These are phyloP conservation scores for Sabatieria punctata DNA, from an alignment of 2,888 invertebrate genomes.

Conservation along the genomic window DNA sequence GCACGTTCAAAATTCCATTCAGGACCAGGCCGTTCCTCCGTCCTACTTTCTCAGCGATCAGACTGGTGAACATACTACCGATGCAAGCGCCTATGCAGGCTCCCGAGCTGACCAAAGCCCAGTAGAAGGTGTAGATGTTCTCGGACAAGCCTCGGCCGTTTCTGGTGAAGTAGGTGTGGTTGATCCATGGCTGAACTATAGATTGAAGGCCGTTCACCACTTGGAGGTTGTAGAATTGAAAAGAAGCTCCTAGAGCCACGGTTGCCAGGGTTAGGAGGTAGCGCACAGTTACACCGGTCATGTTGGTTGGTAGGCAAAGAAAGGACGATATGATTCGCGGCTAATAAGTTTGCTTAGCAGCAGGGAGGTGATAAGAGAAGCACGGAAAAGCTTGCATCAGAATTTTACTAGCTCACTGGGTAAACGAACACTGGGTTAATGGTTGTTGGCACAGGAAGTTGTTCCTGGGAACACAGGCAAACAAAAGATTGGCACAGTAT, in stretches of 20 bases:
- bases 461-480: too few species aligned
- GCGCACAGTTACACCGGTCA: too few species aligned
- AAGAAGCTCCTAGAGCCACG: slow-evolving; percentile 4
- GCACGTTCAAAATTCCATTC: slow-evolving; percentile 13
- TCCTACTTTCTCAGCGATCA: slow-evolving; percentile 30
- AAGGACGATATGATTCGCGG: too few species aligned
- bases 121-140: slow-evolving; percentile 18
- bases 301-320: too few species aligned
- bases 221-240: slow-evolving; percentile 7
- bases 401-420: too few species aligned
- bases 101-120: slow-evolving; percentile 29
- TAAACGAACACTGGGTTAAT: too few species aligned
- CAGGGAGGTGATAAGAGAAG: too few species aligned
- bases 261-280: too few species aligned
- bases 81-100: slow-evolving; percentile 31
- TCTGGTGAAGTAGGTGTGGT: slow-evolving; percentile 1
- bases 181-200: slow-evolving; percentile 6
- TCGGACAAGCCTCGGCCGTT: neutral
- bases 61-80: slow-evolving; percentile 28
- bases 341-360: too few species aligned
- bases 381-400: too few species aligned
- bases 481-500: too few species aligned
- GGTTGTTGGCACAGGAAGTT: too few species aligned
- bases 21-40: slow-evolving; percentile 11
- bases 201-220: slow-evolving; percentile 5